Conservation (phyloP, 2,888 invertebrate species). For the Ophioninae sp. region DNA sequence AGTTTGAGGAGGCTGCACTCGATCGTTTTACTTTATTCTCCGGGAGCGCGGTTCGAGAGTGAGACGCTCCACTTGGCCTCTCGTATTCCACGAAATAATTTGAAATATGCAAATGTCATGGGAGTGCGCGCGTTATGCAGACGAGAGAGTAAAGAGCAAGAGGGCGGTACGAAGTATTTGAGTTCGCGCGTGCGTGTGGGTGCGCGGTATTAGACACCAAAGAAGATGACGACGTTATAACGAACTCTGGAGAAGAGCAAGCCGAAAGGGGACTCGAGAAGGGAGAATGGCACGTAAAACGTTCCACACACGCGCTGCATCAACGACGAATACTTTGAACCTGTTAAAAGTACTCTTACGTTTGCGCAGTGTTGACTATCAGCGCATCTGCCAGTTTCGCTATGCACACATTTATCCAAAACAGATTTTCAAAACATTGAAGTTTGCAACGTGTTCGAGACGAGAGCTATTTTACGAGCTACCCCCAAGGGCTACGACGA, state of each 20-base stretch:
- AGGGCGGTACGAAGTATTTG: constrained; percentile 34
- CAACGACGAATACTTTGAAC: background rate
- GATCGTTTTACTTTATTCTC: constrained; percentile 46
- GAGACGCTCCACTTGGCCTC: constrained; percentile 58
- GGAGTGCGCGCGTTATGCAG: constrained; percentile 62
- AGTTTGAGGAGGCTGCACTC: constrained; percentile 30
- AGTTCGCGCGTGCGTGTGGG: constrained; percentile 49
- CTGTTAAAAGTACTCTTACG: background rate
- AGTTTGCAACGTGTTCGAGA: background rate
- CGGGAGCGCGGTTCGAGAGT: constrained; percentile 30
- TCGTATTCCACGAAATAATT: constrained; percentile 73
- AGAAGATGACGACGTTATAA: constrained; percentile 44
- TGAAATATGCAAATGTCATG: constrained; percentile 74
- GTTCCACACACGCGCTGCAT: background rate
- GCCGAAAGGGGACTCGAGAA: constrained; percentile 47
- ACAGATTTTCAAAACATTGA: background rate
- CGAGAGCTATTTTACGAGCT: background rate
- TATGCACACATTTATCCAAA: background rate
- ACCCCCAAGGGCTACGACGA: background rate
- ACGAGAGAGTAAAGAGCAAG: constrained; percentile 26
- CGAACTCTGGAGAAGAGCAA: constrained; percentile 41
- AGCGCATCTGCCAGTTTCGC: background rate
- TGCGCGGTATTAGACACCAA: constrained; percentile 55
- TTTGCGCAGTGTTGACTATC: background rate
- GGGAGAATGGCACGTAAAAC: constrained; percentile 33